Evolutionary conservation across 2,113 vertebrate genomes (phyloP).

Genomic region (Barnardius zonarius): DNA sequence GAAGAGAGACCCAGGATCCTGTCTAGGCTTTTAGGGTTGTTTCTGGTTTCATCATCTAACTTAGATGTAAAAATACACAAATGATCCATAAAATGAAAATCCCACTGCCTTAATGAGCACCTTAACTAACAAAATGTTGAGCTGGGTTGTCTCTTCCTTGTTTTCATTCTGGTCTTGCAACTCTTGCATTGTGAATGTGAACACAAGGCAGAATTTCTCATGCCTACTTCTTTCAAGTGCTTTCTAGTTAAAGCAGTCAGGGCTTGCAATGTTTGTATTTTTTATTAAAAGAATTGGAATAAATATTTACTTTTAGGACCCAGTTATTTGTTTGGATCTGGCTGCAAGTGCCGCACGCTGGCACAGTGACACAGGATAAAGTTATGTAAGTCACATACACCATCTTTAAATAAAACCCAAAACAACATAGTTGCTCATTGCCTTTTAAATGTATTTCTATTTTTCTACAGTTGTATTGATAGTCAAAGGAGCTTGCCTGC

Average conservation of each 20-base stretch:
- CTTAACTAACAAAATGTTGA: neutral
- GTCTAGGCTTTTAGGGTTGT: neutral
- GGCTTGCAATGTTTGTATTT: fast-evolving
- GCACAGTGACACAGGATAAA: neutral
- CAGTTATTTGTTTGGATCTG: neutral
- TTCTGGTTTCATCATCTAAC: neutral
- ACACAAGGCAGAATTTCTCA: neutral
- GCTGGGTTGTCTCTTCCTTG: neutral
- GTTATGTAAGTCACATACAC: neutral
- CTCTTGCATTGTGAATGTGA: fast-evolving
- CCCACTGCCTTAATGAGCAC: neutral
- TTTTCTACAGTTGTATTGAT: neutral
- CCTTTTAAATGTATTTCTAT: neutral
- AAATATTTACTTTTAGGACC: neutral
- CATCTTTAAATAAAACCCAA: neutral
- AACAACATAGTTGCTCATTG: neutral
- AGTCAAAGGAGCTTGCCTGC: neutral
- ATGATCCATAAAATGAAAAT: neutral
- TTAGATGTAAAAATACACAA: neutral
- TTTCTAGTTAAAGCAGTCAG: neutral
- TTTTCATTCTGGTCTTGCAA: neutral
- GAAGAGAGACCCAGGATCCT: neutral
- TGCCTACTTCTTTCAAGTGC: neutral
- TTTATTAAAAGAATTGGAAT: neutral
- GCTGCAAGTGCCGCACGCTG: neutral